Evolutionary conservation across 2,113 vertebrate genomes (phyloP), one percentile per base, ranked within the genome.

Genomic region (Entomyzon cyanotis): DNA sequence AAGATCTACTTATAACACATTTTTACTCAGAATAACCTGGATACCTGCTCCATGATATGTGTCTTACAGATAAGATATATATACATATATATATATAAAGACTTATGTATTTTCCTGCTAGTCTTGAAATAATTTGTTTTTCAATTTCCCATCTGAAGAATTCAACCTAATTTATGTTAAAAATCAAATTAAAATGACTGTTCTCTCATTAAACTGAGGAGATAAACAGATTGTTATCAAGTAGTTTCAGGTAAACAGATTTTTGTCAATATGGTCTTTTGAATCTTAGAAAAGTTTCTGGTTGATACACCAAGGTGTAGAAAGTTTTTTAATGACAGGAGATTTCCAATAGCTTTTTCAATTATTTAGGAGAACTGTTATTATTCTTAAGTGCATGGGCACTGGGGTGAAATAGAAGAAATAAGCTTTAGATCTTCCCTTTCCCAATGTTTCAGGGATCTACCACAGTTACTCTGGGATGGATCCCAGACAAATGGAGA

Each of bases 31-130:
- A 88, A 52, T 55, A 68, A 68, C 9, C 28, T 41, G 41, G 27
- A 23, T 47, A 75, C 15, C 27, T 78, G 31, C n/a, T 84, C 55
- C 55, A 67, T 4, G 2, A 44, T 10, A 24, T 0, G 0, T 7
- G 6, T 37, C 68, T 77, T 78, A 47, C 1, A 68, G 35, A 52
- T 33, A 69, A 89, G 25, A 20, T 7, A 39, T 11, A 69, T 5
- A 27, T 22, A 47, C 21, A 47, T 47, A 47, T 22, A 22, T 47
- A 47, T 47, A 22, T 22, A 47, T 47, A 74, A 63, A 77, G 25
- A 89, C 7, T 70, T 30, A 30, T 8, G 12, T 23, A 12, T 55
- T 74, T 49, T 56, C 44, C 59, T 77, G 13, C 39, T 73, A 24
- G n/a, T 39, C 82, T 44, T 58, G 23, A 83, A 89, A 69, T 30